Conservation (phyloP, 2,797 vertebrate species). For the Halcyon chelicuti region DNA sequence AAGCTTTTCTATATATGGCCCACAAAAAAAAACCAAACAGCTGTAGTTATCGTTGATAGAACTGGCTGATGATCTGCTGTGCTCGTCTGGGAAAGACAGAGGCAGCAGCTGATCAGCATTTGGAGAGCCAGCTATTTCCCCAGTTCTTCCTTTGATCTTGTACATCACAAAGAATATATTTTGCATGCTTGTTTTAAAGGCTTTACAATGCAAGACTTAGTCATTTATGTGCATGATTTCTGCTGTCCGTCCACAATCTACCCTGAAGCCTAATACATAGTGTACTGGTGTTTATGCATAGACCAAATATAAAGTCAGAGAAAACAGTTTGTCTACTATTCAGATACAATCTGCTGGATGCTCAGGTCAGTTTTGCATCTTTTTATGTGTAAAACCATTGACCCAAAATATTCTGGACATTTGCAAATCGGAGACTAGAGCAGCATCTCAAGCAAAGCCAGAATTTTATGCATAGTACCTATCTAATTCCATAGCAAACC, state of each 20-base stretch:
- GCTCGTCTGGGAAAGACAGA: not conserved
- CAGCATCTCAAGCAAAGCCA: not conserved
- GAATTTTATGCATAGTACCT: not conserved
- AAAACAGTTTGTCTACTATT: not conserved
- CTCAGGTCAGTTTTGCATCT: not conserved
- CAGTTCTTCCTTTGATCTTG: not conserved
- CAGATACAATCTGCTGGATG: not conserved
- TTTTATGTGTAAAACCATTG: not conserved
- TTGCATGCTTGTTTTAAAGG: not conserved
- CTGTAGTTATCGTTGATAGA: not conserved
- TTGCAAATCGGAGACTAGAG: not conserved
- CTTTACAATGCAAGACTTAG: not conserved
- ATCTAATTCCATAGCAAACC: not conserved
- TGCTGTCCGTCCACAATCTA: not conserved
- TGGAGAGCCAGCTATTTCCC: not conserved
- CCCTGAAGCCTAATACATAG: not conserved
- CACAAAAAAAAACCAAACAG: not conserved
- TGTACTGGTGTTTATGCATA: not conserved
- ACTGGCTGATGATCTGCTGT: not conserved
- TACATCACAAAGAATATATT: not conserved
- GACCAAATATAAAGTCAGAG: not conserved
- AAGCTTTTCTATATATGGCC: not conserved
- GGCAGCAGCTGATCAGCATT: not conserved
- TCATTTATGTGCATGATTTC: not conserved
- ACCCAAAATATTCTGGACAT: not conserved